Conservation (phyloP, 2,113 vertebrate genomes). For the Vidua chalybeata region DNA sequence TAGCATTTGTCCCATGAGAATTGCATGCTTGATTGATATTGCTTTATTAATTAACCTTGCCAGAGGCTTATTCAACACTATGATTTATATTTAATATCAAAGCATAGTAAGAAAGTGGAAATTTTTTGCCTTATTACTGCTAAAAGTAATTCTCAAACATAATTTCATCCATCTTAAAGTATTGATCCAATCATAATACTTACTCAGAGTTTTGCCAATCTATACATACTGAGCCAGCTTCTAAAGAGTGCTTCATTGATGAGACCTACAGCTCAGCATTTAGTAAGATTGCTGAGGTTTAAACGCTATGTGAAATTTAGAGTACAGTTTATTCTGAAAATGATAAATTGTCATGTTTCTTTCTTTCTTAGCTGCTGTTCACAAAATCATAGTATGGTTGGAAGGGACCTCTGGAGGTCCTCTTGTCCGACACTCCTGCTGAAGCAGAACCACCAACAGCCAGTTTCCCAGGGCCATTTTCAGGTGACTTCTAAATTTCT, state of each 20-base stretch:
- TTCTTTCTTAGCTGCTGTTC: not conserved
- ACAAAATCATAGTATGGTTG: not conserved
- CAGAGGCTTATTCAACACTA: not conserved
- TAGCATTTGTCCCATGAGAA: not conserved
- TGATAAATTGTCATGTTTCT: not conserved
- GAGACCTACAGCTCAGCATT: not conserved
- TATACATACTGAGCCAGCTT: not conserved
- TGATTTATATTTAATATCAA: slow-evolving; percentile 42
- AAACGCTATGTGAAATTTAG: not conserved
- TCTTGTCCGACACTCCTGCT: not conserved
- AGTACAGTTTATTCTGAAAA: not conserved
- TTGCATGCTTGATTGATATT: not conserved
- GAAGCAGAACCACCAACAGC: not conserved
- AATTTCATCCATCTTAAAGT: slow-evolving; percentile 25
- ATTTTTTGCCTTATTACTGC: slow-evolving; percentile 5
- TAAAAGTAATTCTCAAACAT: slow-evolving; percentile 3
- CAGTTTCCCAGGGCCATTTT: not conserved
- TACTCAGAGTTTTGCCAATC: not conserved
- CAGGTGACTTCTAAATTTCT: not conserved
- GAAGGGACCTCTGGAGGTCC: not conserved
- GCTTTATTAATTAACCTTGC: slow-evolving; percentile 50
- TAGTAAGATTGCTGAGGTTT: not conserved
- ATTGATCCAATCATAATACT: not conserved
- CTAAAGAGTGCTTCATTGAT: not conserved
- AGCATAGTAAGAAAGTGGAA: not conserved